phyloP scores from a whole-genome alignment of 2,888 invertebrate genomes.

The Rugalucina vietnamica region DNA sequence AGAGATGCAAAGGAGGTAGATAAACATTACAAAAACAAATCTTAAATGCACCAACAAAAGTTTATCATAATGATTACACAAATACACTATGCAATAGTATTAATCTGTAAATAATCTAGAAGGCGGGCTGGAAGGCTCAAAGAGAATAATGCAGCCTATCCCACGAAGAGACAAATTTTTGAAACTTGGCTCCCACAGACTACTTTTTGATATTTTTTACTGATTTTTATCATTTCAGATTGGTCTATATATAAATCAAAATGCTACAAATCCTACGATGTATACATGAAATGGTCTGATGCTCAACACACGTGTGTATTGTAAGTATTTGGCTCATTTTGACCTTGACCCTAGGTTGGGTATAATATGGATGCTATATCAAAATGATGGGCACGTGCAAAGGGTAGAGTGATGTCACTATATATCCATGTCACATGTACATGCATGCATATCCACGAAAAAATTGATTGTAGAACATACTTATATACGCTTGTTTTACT shows the following conservation, averaged over 20 bases:
- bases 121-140: too few relatives aligned
- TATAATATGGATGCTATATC: neutral
- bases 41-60: neutral
- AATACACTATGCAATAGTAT: neutral
- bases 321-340: too few relatives aligned
- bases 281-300: neutral
- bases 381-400: neutral
- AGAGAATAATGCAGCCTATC: too few relatives aligned
- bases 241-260: neutral
- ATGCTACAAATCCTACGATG: neutral
- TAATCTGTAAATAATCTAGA: too few relatives aligned
- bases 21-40: too few relatives aligned
- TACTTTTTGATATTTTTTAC: neutral
- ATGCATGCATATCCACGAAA: neutral
- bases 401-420: neutral
- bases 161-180: neutral
- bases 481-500: neutral
- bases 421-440: neutral
- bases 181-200: neutral
- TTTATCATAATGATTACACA: neutral
- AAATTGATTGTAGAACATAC: neutral
- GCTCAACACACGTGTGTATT: neutral
- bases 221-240: neutral
- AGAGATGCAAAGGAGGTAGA: neutral
- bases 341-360: neutral